phyloP scores from a whole-genome alignment of 2,113 vertebrate genomes.

The Phalacrocorax carbo region DNA sequence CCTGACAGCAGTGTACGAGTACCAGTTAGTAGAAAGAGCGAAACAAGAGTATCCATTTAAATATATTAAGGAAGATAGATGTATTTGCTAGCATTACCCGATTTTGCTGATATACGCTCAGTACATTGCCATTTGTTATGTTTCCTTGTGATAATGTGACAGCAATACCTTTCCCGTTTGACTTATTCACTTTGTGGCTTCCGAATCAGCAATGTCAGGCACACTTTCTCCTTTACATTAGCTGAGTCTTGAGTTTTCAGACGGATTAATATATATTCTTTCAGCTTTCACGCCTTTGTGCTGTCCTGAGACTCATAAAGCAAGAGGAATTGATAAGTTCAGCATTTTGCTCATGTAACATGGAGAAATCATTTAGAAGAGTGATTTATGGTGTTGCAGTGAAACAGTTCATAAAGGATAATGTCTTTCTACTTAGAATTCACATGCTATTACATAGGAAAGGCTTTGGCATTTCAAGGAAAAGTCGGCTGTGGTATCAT shows the following conservation, averaged over 20 bases:
- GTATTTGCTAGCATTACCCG: neutral
- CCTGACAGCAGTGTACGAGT: neutral
- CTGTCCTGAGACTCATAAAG: neutral
- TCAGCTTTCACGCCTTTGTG: neutral
- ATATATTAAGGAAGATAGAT: neutral
- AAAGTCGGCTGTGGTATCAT: slow-evolving; percentile 39
- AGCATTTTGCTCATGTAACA: slow-evolving; percentile 23
- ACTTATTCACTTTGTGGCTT: neutral
- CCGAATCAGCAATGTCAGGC: neutral
- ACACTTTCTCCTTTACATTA: neutral
- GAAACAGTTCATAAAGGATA: slow-evolving; percentile 30
- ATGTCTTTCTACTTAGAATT: slow-evolving; percentile 26
- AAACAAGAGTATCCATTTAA: neutral
- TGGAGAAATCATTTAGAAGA: slow-evolving; percentile 3
- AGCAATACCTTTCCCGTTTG: neutral
- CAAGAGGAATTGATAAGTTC: slow-evolving; percentile 19
- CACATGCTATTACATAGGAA: slow-evolving; percentile 9
- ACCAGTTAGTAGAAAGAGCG: neutral
- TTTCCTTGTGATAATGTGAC: neutral
- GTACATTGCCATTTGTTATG: neutral
- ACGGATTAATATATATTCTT: neutral
- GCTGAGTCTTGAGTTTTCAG: neutral
- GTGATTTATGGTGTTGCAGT: neutral
- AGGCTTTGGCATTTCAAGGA: slow-evolving; percentile 52
- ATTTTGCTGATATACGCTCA: neutral